Evolutionary conservation across 2,113 vertebrate genomes (phyloP).

Genomic region (Phrynosoma blainvillii): DNA sequence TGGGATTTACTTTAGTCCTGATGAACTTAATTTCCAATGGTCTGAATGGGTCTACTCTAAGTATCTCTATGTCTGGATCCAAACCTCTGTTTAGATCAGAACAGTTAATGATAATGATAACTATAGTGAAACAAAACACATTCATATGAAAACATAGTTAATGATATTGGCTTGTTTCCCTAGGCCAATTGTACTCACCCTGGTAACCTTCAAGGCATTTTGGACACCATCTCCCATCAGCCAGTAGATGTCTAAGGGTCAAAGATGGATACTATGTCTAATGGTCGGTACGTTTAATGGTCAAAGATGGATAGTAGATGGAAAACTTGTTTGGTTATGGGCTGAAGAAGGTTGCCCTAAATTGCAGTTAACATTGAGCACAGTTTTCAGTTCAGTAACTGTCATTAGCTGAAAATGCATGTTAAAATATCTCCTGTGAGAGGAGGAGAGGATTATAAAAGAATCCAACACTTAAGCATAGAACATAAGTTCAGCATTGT

Average conservation of each 20-base stretch:
- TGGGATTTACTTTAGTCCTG: neutral
- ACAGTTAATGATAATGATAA: neutral
- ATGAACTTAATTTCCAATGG: neutral
- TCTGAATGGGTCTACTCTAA: neutral
- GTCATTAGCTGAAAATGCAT: neutral
- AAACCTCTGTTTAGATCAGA: neutral
- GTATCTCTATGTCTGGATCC: neutral
- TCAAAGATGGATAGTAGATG: too few relatives aligned
- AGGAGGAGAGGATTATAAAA: too few relatives aligned
- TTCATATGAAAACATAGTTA: neutral
- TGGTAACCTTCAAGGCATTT: too few relatives aligned
- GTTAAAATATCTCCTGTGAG: neutral
- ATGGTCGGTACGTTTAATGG: too few relatives aligned
- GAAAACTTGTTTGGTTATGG: too few relatives aligned
- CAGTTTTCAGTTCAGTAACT: neutral
- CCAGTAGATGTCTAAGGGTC: too few relatives aligned
- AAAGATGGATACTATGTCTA: too few relatives aligned
- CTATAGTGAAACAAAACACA: neutral
- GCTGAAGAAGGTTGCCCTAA: too few relatives aligned
- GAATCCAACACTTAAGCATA: neutral
- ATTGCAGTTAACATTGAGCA: neutral
- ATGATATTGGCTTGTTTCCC: neutral
- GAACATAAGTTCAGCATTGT: neutral
- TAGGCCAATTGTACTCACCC: neutral
- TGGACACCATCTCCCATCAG: too few relatives aligned